Base-by-base conservation (phyloP, 2,797 vertebrate species). In the Limosa lapponica region DNA sequence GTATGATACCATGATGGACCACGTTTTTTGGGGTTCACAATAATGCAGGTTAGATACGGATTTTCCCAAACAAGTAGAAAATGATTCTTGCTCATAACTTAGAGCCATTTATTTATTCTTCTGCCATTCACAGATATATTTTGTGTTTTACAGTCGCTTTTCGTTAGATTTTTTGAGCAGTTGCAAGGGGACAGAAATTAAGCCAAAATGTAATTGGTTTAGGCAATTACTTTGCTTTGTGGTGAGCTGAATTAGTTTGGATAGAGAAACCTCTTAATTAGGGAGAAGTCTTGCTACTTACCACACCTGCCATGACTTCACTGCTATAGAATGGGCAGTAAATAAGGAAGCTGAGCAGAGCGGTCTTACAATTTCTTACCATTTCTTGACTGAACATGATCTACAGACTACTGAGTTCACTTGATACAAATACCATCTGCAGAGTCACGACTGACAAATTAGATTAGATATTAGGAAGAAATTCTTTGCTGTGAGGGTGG, bases 21-120 rank as follows among this genome's bases (percentile, higher is more conserved):
- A 41, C 5, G 59, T 39, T 78, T 48, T 87, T 2, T 0, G 4
- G 6, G 1, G 7, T 41, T 92, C 28, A 11, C 4, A 54, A 4
- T n/a, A 44, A 27, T 3, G 11, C 6, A 54, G 5, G 3, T 37
- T 52, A 34, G 8, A 64, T 8, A 37, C 4, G 2, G 11, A 37
- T 75, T 78, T 94, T 78, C 25, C 84, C 2, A 1, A 11, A n/a
- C 2, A 79, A 61, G 10, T 58, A 75, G 36, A 74, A 73, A 39
- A 28, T 57, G 0, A 16, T 58, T 66, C 16, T 62, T 80, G 18
- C 23, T 61, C 61, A 51, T 70, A 61, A 70, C 13, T 37, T 80
- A 30, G 15, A 75, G 11, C 3, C 23, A 24, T 62, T 83, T 78
- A 16, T 82, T 67, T 79, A 19, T 44, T 24, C 2, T 44, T 58